Evolutionary conservation across 1,140 invertebrate genomes (phyloP), one percentile per base, ranked within the genome.

Genomic region (fruit fly (Drosophila melanogaster)): DNA sequence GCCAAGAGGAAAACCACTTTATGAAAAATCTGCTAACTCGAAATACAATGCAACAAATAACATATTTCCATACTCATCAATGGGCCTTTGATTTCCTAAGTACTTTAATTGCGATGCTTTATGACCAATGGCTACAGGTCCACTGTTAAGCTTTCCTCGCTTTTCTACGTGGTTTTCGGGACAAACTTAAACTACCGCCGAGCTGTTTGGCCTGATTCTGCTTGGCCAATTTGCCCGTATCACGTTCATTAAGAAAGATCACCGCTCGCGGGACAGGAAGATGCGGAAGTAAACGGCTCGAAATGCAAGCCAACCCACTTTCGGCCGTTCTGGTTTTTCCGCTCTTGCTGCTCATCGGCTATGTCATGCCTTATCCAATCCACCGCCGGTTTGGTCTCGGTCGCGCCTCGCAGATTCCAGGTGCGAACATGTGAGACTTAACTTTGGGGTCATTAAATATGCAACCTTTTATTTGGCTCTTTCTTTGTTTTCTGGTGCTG

Each of bases 121-220:
- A 24, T n/a, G 33, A 15, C 14, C 5, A 14, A 49, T 22, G 47
- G 51, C 15, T 22, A 43, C 51, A 61, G 65, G 44, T 56, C 69
- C 65, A 77, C 57, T 61, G 55, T 59, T 72, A 44, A 35, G 75
- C 83, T 81, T 86, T 80, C 81, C 80, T 74, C 77, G 81, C 64
- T 86, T 35, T 38, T 22, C 43, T 47, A 46, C n/a, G 38, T 40
- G 49, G n/a, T 55, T 46, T 7, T 33, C 33, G 33, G 17, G 56
- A 67, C 83, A 73, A 81, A 83, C 70, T 49, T 64, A 77, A 86
- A 76, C 81, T 79, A 81, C 79, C 65, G 57, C 71, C 73, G 79
- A 79, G 83, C 76, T 83, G 83, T 73, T 87, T 87, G 89, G 83
- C 83, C 84, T 87, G 83, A 87, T 87, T 87, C 76, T 72, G 37